These are phyloP conservation scores for Eristalinus sepulchralis DNA, from an alignment of 2,888 invertebrate genomes.

Conservation along the genomic window DNA sequence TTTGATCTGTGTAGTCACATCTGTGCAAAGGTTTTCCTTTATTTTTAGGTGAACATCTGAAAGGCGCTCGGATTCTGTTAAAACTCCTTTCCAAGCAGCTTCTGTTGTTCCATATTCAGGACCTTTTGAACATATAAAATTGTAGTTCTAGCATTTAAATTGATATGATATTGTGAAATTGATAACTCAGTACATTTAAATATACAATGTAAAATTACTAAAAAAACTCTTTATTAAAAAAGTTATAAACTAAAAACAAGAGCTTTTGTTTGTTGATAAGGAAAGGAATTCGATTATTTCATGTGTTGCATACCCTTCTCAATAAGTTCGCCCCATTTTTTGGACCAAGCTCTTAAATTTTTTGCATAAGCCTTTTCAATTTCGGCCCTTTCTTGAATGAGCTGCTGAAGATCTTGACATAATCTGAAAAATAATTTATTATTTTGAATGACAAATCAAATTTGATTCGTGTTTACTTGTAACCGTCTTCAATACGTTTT, in stretches of 20 bases:
- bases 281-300: no score
- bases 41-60: slow-evolving; percentile 95
- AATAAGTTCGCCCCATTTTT: slow-evolving; percentile 98
- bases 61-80: slow-evolving; percentile 95
- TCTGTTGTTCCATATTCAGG: slow-evolving; percentile 99
- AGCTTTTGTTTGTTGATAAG: no score
- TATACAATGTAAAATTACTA: no score
- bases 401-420: slow-evolving; percentile 93
- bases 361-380: slow-evolving; percentile 99
- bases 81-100: slow-evolving; percentile 97
- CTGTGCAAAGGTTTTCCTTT: slow-evolving; percentile 92
- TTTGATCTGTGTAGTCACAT: slow-evolving; percentile 93
- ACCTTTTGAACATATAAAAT: slow-evolving; percentile 82
- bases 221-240: no score
- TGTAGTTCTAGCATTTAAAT: not conserved
- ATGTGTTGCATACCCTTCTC: slow-evolving; percentile 88
- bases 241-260: no score
- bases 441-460: not conserved
- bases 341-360: slow-evolving; percentile 95
- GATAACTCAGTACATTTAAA: no score
- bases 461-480: slow-evolving; percentile 80
- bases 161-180: not conserved
- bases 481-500: slow-evolving; percentile 96
- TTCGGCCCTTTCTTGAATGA: slow-evolving; percentile 96
- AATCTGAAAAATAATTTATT: slow-evolving; percentile 82